Percentiles rank a stretch among this genome's conserved stretches.
Conservation (phyloP, 2,888 invertebrate species). For the Dynastes maya region DNA sequence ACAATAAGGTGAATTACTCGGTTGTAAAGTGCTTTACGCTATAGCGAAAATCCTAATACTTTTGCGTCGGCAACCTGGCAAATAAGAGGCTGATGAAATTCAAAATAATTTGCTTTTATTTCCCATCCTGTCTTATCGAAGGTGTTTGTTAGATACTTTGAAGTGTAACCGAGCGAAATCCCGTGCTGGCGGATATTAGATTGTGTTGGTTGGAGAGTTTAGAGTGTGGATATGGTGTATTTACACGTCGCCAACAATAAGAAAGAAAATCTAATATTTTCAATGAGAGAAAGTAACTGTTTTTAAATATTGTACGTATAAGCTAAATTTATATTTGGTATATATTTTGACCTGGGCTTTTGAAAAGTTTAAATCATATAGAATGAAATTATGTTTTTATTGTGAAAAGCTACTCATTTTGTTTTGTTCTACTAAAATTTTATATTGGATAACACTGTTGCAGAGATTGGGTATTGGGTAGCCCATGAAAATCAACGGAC, state of each 20-base stretch:
- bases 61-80: not conserved
- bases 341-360: no score
- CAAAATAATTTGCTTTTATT: slow-evolving; percentile 12
- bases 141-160: slow-evolving; percentile 14
- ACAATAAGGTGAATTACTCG: not conserved
- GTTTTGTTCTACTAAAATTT: no score
- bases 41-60: not conserved
- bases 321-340: no score
- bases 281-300: no score
- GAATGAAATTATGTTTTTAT: no score
- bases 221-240: not conserved
- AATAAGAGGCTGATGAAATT: slow-evolving; percentile 1
- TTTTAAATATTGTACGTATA: no score
- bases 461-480: no score
- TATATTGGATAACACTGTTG: no score
- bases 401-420: no score
- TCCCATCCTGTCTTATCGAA: slow-evolving; percentile 10
- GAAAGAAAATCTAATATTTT: no score
- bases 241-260: not conserved
- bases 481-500: no score
- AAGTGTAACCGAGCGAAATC: not conserved
- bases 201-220: not conserved
- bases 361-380: no score
- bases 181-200: not conserved
- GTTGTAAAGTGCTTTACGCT: not conserved